Conservation (phyloP, 2,113 vertebrate genomes). For the Sander lucioperca region DNA sequence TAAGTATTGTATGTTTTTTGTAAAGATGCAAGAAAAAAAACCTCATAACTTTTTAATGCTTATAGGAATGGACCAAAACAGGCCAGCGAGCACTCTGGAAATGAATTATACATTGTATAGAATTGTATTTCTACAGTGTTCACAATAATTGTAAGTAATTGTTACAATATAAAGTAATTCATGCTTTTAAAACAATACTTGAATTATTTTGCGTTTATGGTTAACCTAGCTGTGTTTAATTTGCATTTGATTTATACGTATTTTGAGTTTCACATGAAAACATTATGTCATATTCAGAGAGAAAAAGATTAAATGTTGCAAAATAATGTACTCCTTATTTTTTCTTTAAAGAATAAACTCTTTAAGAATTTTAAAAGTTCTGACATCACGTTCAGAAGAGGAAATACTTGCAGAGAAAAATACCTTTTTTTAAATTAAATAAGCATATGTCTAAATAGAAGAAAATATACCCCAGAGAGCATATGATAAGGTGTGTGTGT, state of each 20-base stretch:
- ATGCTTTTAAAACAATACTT: not conserved
- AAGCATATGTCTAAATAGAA: not conserved
- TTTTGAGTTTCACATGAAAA: not conserved
- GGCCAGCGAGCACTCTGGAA: not conserved
- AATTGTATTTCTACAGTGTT: not conserved
- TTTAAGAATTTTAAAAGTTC: slow-evolving; percentile 10
- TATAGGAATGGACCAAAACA: not conserved
- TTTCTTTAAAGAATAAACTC: not conserved
- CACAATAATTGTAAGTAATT: not conserved
- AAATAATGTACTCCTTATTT: not conserved
- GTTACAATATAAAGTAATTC: not conserved
- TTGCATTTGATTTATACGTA: not conserved
- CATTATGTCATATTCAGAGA: not conserved
- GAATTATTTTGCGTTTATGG: not conserved
- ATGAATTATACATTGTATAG: not conserved
- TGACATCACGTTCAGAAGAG: not conserved
- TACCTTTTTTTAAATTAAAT: not conserved
- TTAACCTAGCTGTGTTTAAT: not conserved
- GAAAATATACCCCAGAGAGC: not conserved
- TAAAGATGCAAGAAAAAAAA: not conserved
- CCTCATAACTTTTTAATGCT: not conserved
- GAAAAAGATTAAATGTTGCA: not conserved
- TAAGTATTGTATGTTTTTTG: not conserved
- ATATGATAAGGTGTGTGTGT: slow-evolving; percentile 10
- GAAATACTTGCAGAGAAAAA: not conserved